Conservation (phyloP, 2,113 vertebrate species). For the Penelope pileata region DNA sequence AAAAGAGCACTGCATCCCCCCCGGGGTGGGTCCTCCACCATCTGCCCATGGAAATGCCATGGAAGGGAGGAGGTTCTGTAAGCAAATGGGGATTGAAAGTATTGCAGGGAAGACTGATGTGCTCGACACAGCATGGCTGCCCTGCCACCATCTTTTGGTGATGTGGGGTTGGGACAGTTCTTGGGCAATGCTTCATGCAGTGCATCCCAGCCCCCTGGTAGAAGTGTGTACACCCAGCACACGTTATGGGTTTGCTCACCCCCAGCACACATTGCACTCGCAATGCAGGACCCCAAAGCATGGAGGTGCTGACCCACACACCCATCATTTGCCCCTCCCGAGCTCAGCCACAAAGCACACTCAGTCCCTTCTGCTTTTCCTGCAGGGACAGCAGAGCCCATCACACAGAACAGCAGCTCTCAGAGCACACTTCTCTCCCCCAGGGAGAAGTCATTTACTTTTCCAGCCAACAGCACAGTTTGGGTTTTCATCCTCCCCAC, state of each 20-base stretch:
- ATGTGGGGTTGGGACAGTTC: no score
- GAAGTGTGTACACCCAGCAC: fast-evolving
- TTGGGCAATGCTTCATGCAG: fast-evolving
- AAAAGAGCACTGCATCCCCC: background rate
- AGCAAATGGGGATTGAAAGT: background rate
- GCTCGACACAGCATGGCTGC: background rate
- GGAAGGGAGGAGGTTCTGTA: background rate
- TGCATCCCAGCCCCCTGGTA: fast-evolving
- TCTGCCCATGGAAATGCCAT: fast-evolving
- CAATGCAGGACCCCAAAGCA: fast-evolving
- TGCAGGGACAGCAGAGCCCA: background rate
- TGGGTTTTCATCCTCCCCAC: background rate
- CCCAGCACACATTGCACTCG: fast-evolving
- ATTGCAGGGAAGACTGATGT: no score
- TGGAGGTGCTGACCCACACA: fast-evolving
- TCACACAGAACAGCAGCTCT: background rate
- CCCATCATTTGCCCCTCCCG: fast-evolving
- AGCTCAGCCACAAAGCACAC: background rate
- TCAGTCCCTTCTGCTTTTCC: background rate
- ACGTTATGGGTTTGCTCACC: no score
- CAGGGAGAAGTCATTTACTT: conserved; percentile 19
- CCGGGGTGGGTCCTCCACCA: no score
- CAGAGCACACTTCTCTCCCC: background rate
- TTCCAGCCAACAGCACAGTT: background rate
- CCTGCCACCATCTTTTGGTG: background rate